Percentiles rank a stretch among this genome's conserved stretches.
These are phyloP conservation scores for Scaptomyza graminum DNA, from an alignment of 1,140 invertebrate species.

Conservation along the genomic window DNA sequence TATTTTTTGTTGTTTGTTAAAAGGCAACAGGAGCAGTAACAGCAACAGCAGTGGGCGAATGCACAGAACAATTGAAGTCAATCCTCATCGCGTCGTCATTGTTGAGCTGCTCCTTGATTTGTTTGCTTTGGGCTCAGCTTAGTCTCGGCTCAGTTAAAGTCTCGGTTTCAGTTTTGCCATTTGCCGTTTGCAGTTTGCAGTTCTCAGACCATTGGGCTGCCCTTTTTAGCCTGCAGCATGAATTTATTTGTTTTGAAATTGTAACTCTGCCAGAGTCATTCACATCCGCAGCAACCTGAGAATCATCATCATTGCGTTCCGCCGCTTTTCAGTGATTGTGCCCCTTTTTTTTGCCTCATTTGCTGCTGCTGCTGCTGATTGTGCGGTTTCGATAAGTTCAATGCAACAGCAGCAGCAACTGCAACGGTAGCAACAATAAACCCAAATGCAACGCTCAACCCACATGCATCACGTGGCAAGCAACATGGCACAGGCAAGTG, in stretches of 20 bases:
- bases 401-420: conserved; percentile 56
- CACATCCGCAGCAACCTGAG: conserved; percentile 30
- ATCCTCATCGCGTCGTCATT: conserved; percentile 48
- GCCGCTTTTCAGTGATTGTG: conserved; percentile 58
- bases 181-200: conserved; percentile 21
- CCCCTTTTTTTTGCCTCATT: conserved; percentile 41
- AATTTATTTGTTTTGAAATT: conserved; percentile 83
- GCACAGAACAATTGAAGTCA: conserved; percentile 74
- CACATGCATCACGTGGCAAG: conserved; percentile 48
- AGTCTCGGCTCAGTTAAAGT: conserved; percentile 1
- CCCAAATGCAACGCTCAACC: conserved; percentile 19
- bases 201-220: conserved; percentile 58
- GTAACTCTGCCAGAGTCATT: conserved; percentile 67
- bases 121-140: conserved; percentile 59
- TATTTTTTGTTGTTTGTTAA: conserved; percentile 15
- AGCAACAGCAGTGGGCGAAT: conserved; percentile 10
- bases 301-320: conserved; percentile 49
- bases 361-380: conserved; percentile 55
- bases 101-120: conserved; percentile 73
- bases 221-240: conserved; percentile 77
- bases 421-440: conserved; percentile 47
- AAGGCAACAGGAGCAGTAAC: conserved; percentile 43
- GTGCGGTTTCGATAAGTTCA: conserved; percentile 77
- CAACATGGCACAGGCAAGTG: conserved; percentile 32
- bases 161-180: conserved; percentile 19